Evolutionary conservation across 2,113 vertebrate species (phyloP).

Genomic region (Agelaius tricolor): DNA sequence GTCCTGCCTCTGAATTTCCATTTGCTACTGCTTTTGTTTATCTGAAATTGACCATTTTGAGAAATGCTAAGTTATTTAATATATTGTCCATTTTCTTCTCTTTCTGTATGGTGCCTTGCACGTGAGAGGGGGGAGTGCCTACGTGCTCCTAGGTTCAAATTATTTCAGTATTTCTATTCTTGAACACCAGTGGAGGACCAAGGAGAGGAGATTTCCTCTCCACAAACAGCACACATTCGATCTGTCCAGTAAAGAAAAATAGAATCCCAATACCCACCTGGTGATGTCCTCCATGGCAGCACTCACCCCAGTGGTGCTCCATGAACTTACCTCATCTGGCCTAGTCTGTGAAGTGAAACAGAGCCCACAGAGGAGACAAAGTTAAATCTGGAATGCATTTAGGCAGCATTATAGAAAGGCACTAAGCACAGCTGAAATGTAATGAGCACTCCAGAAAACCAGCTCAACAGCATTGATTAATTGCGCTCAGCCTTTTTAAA

Average conservation of each 20-base stretch:
- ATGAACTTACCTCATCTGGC: neutral
- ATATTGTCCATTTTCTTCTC: neutral
- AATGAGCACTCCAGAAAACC: neutral
- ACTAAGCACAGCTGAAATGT: neutral
- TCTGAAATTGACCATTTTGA: neutral
- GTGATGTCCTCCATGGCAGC: neutral
- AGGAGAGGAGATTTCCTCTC: neutral
- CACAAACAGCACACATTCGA: neutral
- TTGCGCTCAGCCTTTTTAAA: neutral
- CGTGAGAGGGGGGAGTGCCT: accelerated
- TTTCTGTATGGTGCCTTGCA: neutral
- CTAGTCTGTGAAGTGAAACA: neutral
- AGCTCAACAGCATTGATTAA: neutral
- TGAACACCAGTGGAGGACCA: neutral
- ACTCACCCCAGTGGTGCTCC: neutral
- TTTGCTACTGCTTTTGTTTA: neutral
- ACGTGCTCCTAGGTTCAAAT: neutral
- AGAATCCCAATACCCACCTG: neutral
- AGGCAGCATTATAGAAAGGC: neutral
- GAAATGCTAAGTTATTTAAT: neutral
- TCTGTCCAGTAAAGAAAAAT: neutral
- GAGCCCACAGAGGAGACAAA: neutral
- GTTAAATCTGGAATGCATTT: constrained; percentile 34
- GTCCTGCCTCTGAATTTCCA: neutral
- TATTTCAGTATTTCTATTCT: neutral